Evolutionary conservation across 2,113 vertebrate species (phyloP), one percentile per base, ranked within the genome.

Genomic region (Turnix velox): DNA sequence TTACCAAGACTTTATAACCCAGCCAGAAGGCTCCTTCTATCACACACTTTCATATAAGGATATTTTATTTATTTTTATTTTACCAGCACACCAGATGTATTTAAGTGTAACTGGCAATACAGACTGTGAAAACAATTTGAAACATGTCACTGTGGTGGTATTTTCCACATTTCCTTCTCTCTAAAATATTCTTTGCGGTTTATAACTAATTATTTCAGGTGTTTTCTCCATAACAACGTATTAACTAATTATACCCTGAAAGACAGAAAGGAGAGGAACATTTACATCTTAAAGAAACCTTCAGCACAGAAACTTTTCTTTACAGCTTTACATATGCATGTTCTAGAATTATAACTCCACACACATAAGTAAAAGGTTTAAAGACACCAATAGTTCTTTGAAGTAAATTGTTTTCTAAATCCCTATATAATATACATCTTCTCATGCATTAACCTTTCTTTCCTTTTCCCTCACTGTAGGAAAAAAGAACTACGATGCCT

Each of bases 1-100:
- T 94, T 96, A 81, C 85, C 51, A 79, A 86, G 87, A 68, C 77
- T 94, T 96, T 88, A 81, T 93, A 96, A 84, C 28, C 40, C 86
- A 67, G 88, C 31, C 86, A 71, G 78, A 67, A 93, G 45, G 72
- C 96, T 94, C 40, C 84, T 79, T 92, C 75, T 61, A 82, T 88
- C 87, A 52, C 65, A 91, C 71, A 68, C 82, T 93, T 96, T 87
- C 61, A 74, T 93, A 85, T 68, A 77, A 61, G 61, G 74, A 51
- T 65, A 84, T 85, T 87, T 92, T n/a, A 65, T 74, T 76, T 89
- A 57, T 90, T 95, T 92, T 92, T 77, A 63, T 92, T 94, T 94
- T 87, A 55, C 90, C 89, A 88, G 45, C 43, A n/a, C n/a, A 69
- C 54, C 73, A 94, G 66, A 93, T 65, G 84, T 76, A 69, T 59